phyloP scores from a whole-genome alignment of 2,888 invertebrate genomes.

The Conops quadrifasciatus region DNA sequence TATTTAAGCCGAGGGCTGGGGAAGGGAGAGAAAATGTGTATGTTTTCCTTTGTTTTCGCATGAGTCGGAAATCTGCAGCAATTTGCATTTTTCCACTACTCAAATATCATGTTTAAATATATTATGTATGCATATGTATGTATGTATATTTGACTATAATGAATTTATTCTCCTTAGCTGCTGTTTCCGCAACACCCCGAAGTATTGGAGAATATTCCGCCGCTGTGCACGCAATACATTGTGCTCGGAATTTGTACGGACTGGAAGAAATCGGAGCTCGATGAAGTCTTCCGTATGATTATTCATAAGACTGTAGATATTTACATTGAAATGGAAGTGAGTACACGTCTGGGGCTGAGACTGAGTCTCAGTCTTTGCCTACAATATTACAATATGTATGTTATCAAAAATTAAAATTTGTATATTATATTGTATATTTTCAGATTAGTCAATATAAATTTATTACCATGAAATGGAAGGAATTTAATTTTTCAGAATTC shows the following conservation, averaged over 20 bases:
- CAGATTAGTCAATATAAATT: constrained; percentile 59
- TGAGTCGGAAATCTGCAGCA: too few relatives aligned
- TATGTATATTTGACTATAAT: neutral
- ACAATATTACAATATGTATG: too few relatives aligned
- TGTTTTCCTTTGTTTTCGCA: too few relatives aligned
- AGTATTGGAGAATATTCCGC: constrained; percentile 53
- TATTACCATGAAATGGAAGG: constrained; percentile 60
- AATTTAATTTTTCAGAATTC: constrained; percentile 59
- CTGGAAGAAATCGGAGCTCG: constrained; percentile 56
- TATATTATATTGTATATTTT: constrained; percentile 14
- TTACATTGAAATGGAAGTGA: constrained; percentile 53
- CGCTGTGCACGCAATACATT: constrained; percentile 58
- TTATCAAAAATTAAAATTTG: too few relatives aligned
- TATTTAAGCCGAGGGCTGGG: too few relatives aligned
- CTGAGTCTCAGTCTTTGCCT: too few relatives aligned
- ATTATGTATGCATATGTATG: neutral
- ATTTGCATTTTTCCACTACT: neutral
- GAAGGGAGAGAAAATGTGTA: too few relatives aligned
- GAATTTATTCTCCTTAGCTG: constrained; percentile 44
- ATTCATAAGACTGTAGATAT: constrained; percentile 54
- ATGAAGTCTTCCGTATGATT: constrained; percentile 53
- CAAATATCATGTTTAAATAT: too few relatives aligned
- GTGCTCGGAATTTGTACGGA: constrained; percentile 60
- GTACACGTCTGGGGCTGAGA: too few relatives aligned
- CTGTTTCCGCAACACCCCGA: constrained; percentile 58